phyloP scores from a whole-genome alignment of 2,888 invertebrate species.

The Uloborus plumipes region DNA sequence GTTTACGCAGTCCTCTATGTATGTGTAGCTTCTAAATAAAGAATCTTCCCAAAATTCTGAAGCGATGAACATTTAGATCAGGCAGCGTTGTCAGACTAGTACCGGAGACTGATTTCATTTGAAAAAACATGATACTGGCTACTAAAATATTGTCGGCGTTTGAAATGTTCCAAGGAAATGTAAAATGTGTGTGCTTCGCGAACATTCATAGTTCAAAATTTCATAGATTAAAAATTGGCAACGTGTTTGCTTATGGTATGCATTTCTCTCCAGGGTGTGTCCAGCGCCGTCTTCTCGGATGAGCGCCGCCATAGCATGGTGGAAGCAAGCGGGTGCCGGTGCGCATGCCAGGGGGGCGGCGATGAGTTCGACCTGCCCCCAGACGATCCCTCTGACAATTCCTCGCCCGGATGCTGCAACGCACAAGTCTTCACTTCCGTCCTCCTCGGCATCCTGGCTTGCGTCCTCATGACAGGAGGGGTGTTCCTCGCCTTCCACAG shows the following conservation, averaged over 20 bases:
- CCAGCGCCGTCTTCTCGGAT: slow-evolving; percentile 41
- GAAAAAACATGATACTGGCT: too few species aligned
- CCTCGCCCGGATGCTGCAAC: slow-evolving; percentile 35
- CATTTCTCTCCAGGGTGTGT: slow-evolving; percentile 29
- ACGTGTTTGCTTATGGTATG: neutral
- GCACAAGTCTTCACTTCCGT: slow-evolving; percentile 64
- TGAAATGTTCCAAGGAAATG: too few species aligned
- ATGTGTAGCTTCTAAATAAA: too few species aligned
- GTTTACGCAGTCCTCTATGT: too few species aligned
- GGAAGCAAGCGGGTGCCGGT: slow-evolving; percentile 37
- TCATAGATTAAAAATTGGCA: too few species aligned
- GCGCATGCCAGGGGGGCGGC: slow-evolving; percentile 24
- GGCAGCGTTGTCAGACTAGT: too few species aligned
- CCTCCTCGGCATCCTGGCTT: slow-evolving; percentile 64
- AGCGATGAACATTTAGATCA: too few species aligned
- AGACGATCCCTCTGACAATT: neutral
- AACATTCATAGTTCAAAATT: too few species aligned
- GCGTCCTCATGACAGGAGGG: slow-evolving; percentile 64
- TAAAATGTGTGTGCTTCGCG: too few species aligned
- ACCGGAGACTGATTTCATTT: too few species aligned
- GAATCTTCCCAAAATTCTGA: too few species aligned
- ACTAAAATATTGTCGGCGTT: too few species aligned
- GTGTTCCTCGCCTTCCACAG: slow-evolving; percentile 64
- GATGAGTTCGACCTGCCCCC: neutral
- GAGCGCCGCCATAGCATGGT: slow-evolving; percentile 44